Base-by-base conservation (phyloP, 2,797 vertebrate genomes). In the Melanotaenia nigrans region DNA sequence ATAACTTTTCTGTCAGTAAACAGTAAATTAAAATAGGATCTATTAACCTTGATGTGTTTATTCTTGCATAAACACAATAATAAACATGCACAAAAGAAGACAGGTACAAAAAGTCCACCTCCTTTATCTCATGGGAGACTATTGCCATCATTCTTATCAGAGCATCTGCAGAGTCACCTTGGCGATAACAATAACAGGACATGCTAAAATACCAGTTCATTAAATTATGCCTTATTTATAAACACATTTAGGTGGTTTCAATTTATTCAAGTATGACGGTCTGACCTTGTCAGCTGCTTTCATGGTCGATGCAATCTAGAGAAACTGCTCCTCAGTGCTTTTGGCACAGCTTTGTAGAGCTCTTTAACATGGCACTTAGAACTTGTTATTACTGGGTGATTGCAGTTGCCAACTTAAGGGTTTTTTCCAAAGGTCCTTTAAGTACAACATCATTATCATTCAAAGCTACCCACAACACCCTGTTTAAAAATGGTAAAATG, bases 151-250 rank as follows among this genome's bases (percentile, higher is more conserved):
- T 66, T 87, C 80, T 86, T 87, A 83, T 84, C 77, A 68, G 68
- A 68, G 55, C 33, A 12, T 77, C 54, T 8, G 62, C 61, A 55
- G 73, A 81, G 92, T 94, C 92, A 94, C 93, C 92, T 93, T 94
- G 85, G 47, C 80, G 25, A 65, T 20, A 69, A 73, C 82, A 78
- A 58, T 85, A 76, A 87, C 71, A 79, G 83, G 81, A 73, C 68
- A 68, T 73, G 73, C 75, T 81, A 79, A 89, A 86, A 85, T 68
- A 89, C 77, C 78, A 81, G 35, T 88, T 84, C 68, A 78, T 91
- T 91, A 79, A 90, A 89, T 88, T 86, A 82, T 72, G 78, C 66
- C 74, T 69, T 69, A 59, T 62, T 63, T 82, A 76, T 88, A 82
- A 82, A 88, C 72, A 71, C 81, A 83, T 86, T 87, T 77, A 83